A percentile compares a stretch with the other conserved stretches of the same genome.
Conservation (phyloP, 1,140 invertebrate species). For the Pseudomyrmex dendroicus region DNA sequence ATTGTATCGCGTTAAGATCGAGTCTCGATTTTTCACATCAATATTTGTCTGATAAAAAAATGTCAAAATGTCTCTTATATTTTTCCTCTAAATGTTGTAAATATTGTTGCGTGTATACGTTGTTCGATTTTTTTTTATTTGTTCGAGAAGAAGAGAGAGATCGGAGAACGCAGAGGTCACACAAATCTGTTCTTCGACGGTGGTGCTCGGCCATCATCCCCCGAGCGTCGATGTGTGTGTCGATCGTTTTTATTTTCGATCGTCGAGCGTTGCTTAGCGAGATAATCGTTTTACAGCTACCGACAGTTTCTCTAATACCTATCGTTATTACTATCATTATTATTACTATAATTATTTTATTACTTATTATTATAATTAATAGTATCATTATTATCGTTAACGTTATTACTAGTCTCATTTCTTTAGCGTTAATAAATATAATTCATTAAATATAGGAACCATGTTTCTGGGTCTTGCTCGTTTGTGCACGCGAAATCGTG, state of each 20-base stretch:
- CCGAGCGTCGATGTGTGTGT: constrained; percentile 47
- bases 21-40: too few relatives aligned
- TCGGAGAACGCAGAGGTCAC: constrained; percentile 20
- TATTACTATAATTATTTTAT: constrained; percentile 77
- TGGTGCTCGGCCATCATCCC: not conserved
- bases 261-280: constrained; percentile 63
- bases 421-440: constrained; percentile 82
- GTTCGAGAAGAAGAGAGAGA: constrained; percentile 20
- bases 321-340: constrained; percentile 70
- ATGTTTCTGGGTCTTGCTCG: constrained; percentile 83
- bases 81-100: not conserved
- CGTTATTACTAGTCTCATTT: constrained; percentile 76
- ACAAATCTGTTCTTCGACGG: constrained; percentile 24
- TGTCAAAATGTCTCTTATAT: too few relatives aligned
- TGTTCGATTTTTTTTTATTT: too few relatives aligned
- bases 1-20: too few relatives aligned
- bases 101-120: not conserved
- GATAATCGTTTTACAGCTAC: constrained; percentile 78
- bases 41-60: too few relatives aligned
- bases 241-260: constrained; percentile 45
- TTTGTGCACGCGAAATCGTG: constrained; percentile 71
- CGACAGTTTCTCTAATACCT: constrained; percentile 74
- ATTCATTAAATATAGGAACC: constrained; percentile 85
- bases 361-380: constrained; percentile 77
- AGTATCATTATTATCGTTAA: constrained; percentile 73